phyloP scores from a whole-genome alignment of 2,888 invertebrate species.

The Drosophila ezoana region DNA sequence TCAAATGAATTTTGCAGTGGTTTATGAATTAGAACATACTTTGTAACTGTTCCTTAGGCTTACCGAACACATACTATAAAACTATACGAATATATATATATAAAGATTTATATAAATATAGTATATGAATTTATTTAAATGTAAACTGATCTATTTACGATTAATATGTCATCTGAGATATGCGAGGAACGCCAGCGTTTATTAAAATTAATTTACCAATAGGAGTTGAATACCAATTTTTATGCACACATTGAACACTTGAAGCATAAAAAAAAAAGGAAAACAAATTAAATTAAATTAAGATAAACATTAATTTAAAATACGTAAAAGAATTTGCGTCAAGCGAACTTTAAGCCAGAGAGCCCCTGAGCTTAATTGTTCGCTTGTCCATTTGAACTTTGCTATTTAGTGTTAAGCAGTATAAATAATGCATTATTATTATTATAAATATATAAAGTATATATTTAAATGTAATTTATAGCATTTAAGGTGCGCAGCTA shows the following conservation, averaged over 20 bases:
- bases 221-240: conserved; percentile 39
- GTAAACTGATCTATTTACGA: conserved; percentile 20
- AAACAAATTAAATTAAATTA: neutral
- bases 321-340: conserved; percentile 1
- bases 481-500: conserved; percentile 19
- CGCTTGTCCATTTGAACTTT: conserved; percentile 35
- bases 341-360: conserved; percentile 34
- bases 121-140: neutral
- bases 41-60: conserved; percentile 29
- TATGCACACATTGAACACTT: conserved; percentile 15
- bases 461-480: conserved; percentile 9
- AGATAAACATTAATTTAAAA: neutral
- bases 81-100: neutral
- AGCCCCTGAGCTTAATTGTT: conserved; percentile 50
- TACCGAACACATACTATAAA: neutral
- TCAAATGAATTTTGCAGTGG: conserved; percentile 23
- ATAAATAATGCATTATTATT: neutral
- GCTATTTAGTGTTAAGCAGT: neutral
- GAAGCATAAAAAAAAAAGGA: neutral
- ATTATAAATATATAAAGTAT: neutral
- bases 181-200: conserved; percentile 52
- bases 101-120: conserved; percentile 3
- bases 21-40: conserved; percentile 17
- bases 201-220: conserved; percentile 30
- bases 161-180: conserved; percentile 41